phyloP scores from a whole-genome alignment of 2,797 vertebrate species.

The Channa striata region DNA sequence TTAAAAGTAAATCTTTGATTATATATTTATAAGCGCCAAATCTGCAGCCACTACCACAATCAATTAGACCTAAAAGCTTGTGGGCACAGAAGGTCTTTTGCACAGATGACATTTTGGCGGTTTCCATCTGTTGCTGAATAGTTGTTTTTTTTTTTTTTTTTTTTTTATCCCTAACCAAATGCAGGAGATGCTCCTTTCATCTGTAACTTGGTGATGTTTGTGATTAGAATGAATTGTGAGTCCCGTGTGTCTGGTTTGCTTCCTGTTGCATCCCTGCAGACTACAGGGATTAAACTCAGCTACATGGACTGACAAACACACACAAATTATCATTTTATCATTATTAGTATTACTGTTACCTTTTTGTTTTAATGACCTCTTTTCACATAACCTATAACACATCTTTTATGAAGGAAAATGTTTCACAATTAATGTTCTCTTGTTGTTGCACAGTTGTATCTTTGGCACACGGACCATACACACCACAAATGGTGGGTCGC shows the following conservation, averaged over 20 bases:
- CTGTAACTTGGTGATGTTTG: not conserved
- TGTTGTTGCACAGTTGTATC: too few species aligned
- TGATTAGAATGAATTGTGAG: slow-evolving; percentile 9
- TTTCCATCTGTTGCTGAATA: too few species aligned
- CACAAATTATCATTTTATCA: not conserved
- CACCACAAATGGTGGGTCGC: too few species aligned
- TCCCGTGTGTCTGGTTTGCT: slow-evolving; percentile 1
- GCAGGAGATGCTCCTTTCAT: not conserved
- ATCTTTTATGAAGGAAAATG: too few species aligned
- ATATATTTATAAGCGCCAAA: not conserved
- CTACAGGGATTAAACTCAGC: slow-evolving; percentile 7
- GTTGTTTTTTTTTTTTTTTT: too few species aligned
- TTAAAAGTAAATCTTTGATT: not conserved
- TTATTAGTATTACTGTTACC: not conserved
- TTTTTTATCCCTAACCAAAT: not conserved
- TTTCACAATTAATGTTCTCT: too few species aligned
- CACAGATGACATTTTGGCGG: not conserved
- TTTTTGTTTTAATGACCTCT: not conserved
- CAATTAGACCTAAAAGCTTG: not conserved
- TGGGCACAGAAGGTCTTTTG: not conserved
- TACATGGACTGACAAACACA: slow-evolving; percentile 1
- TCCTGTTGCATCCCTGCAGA: not conserved
- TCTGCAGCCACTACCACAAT: not conserved
- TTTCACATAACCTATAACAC: not conserved
- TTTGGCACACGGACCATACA: too few species aligned